These are phyloP conservation scores for Sinocyclocheilus rhinocerous DNA, from an alignment of 2,113 vertebrate species.

Conservation along the genomic window DNA sequence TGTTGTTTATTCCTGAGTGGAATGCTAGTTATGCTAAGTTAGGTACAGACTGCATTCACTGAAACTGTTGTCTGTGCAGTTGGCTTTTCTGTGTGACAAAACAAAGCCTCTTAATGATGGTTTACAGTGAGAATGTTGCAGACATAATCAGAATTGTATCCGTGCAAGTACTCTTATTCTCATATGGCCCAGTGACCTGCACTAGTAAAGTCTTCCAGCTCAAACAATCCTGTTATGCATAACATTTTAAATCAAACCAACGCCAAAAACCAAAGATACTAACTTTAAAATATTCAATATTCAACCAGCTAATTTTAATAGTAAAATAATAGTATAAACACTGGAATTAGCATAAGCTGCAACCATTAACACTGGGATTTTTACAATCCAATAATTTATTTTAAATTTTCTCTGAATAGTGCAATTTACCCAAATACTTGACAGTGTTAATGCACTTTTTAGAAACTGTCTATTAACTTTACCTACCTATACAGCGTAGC, in stretches of 20 bases:
- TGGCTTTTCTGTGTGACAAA: conserved; percentile 50
- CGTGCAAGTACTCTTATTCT: not conserved
- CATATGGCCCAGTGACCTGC: not conserved
- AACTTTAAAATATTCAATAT: not conserved
- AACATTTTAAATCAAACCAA: not conserved
- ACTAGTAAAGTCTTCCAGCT: not conserved
- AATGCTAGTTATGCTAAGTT: conserved; percentile 6
- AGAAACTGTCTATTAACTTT: no score
- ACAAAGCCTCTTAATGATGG: conserved; percentile 46
- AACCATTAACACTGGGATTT: not conserved
- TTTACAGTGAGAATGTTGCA: conserved; percentile 11
- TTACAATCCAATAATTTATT: not conserved
- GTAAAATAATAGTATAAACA: not conserved
- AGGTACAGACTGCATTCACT: conserved; percentile 33
- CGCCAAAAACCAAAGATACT: not conserved
- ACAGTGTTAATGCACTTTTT: no score
- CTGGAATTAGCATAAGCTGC: not conserved
- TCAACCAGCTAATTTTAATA: not conserved
- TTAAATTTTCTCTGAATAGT: not conserved
- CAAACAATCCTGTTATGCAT: not conserved
- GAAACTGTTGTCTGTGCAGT: conserved; percentile 33
- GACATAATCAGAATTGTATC: conserved; percentile 28
- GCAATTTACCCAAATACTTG: not conserved
- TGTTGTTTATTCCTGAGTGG: conserved; percentile 41
- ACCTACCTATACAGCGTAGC: no score